Base-by-base conservation (phyloP, 2,888 invertebrate species). In the Priocnemis perturbator region DNA sequence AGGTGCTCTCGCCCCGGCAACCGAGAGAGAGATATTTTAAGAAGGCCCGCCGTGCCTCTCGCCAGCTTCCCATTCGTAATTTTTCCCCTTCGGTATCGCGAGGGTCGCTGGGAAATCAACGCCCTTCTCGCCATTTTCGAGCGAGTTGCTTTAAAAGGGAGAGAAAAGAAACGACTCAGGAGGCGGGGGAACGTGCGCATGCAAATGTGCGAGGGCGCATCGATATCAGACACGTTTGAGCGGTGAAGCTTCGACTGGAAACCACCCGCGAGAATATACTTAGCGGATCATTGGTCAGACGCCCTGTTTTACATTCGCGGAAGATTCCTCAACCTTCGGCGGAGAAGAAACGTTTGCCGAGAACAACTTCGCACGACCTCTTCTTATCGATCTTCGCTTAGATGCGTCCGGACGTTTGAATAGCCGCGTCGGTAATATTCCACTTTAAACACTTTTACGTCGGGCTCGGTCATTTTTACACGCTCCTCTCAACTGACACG, bases 231-330 rank as follows among this genome's bases (percentile, higher is more conserved):
- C 17, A n/a, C 19, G 50, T 19, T 50, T 20, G 50, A 50, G 19
- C 50, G 50, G 3, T 15, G 50, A n/a, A 50, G 17, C 14, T 15
- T 20, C 20, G 50, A 50, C n/a, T 20, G 50, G 50, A 37, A 45
- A 30, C 52, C 23, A 58, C 48, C 56, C 23, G 57, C 50, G 53
- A 58, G 64, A 67, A 62, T 61, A 68, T 71, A 71, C 64, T 56
- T 61, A 57, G 37, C 50, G 60, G 52, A 74, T 74, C 77, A 64
- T 71, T 70, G 69, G 65, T 76, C 76, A 69, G 63, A 47, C 61
- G 50, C 52, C 55, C 23, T 14, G 56, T 19, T 63, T 62, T 60
- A 67, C 59, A 60, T 68, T 60, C 65, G 60, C 62, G 52, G 47
- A 55, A 48, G 66, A 45, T 66, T 69, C 67, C 44, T 48, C 64